Percentiles rank a stretch among this genome's conserved stretches.
These are phyloP conservation scores for Gallirallus australis DNA, from an alignment of 2,797 vertebrate genomes.

Conservation along the genomic window DNA sequence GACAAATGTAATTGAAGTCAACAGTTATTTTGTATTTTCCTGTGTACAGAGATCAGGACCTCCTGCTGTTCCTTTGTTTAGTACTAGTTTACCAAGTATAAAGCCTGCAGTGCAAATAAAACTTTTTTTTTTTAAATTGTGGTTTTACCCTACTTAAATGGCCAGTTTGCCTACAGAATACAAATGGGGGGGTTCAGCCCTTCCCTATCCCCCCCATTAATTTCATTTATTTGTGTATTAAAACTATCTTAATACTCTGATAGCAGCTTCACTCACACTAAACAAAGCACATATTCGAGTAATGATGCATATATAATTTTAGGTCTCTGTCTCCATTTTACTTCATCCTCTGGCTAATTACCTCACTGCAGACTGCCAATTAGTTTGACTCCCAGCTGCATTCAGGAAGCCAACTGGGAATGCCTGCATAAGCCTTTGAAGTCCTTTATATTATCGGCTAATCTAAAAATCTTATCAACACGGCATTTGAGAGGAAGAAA, in stretches of 20 bases:
- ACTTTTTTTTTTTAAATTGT: neutral
- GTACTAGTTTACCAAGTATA: neutral
- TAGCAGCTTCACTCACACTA: neutral
- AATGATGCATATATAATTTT: conserved; percentile 12
- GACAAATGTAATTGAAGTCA: neutral
- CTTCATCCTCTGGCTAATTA: conserved; percentile 42
- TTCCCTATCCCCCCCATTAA: neutral
- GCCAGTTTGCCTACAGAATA: neutral
- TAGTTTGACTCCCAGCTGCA: conserved; percentile 45
- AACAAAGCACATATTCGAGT: conserved; percentile 1
- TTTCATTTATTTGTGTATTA: neutral
- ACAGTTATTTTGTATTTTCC: neutral
- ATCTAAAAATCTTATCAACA: conserved; percentile 40
- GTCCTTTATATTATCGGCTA: conserved; percentile 38
- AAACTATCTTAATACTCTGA: neutral
- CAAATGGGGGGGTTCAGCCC: neutral
- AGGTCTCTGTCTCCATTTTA: conserved; percentile 26
- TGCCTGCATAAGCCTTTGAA: conserved; percentile 38
- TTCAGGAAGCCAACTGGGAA: conserved; percentile 19
- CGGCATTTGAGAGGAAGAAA: conserved; percentile 7
- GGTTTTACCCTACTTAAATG: neutral
- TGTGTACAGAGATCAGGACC: neutral
- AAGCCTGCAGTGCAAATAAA: neutral
- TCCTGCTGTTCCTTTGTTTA: neutral
- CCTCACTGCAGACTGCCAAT: conserved; percentile 8